These are phyloP conservation scores for Irena cyanogastra DNA, from an alignment of 2,113 vertebrate species.

Conservation along the genomic window DNA sequence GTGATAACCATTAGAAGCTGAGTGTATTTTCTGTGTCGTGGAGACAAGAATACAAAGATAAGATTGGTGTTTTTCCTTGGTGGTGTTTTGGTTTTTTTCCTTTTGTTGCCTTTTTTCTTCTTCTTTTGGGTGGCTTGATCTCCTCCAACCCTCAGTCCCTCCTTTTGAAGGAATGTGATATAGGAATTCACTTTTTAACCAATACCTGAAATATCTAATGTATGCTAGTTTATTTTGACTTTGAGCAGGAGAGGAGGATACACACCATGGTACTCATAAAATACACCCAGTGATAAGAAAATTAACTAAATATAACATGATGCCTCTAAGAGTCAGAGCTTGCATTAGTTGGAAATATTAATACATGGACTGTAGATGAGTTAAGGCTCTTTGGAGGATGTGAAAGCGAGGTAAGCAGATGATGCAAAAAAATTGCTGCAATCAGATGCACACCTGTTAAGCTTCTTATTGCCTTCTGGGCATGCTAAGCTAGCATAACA, in stretches of 20 bases:
- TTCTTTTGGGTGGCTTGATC: background rate
- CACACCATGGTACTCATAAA: background rate
- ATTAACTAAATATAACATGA: background rate
- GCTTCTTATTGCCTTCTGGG: background rate
- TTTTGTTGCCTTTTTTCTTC: background rate
- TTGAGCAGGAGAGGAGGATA: background rate
- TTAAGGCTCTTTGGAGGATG: background rate
- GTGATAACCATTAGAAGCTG: background rate
- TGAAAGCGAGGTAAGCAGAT: background rate
- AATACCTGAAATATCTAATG: background rate
- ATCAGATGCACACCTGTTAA: background rate
- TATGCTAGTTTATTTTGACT: background rate
- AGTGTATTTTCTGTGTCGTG: background rate
- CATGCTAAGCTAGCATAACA: background rate
- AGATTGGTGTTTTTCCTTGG: rapidly evolving
- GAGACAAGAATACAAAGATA: background rate
- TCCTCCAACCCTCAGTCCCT: rapidly evolving
- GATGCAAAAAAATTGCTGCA: background rate
- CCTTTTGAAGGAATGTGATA: background rate
- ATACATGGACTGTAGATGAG: background rate
- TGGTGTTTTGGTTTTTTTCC: background rate
- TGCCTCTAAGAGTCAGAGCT: background rate
- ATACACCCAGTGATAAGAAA: background rate
- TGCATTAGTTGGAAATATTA: background rate
- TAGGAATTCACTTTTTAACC: background rate